These are phyloP conservation scores for Ctenicera cuprea DNA, from an alignment of 2,888 invertebrate species.

Conservation along the genomic window DNA sequence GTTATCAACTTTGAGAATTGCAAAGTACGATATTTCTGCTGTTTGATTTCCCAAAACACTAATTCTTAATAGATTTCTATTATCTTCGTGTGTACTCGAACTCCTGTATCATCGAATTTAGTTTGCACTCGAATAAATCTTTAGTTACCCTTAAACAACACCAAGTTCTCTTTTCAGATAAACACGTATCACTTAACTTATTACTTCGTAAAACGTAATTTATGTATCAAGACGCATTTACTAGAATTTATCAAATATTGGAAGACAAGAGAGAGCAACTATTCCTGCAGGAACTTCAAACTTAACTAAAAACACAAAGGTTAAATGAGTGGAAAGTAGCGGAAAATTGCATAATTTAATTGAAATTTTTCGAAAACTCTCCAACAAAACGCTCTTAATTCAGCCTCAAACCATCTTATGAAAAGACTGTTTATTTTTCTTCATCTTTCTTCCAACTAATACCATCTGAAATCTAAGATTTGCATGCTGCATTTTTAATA, in stretches of 20 bases:
- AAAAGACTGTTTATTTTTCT: too few relatives aligned
- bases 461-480: too few relatives aligned
- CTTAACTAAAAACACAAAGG: too few relatives aligned
- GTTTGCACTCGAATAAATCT: background rate
- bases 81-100: slow-evolving; percentile 35
- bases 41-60: slow-evolving; percentile 49
- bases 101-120: slow-evolving; percentile 12
- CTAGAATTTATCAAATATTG: background rate
- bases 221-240: background rate
- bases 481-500: too few relatives aligned
- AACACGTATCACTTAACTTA: background rate
- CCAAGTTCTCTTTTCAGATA: slow-evolving; percentile 3
- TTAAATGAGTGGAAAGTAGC: too few relatives aligned
- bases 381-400: too few relatives aligned
- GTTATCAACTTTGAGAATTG: slow-evolving; percentile 40
- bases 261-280: background rate
- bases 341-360: too few relatives aligned
- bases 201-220: background rate
- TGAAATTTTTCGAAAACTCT: too few relatives aligned
- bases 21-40: slow-evolving; percentile 42
- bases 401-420: too few relatives aligned
- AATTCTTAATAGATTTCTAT: slow-evolving; percentile 52
- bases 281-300: background rate
- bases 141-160: background rate
- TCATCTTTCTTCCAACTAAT: too few relatives aligned